phyloP scores from a whole-genome alignment of 2,888 invertebrate species.

The Drosophila peninsularis region DNA sequence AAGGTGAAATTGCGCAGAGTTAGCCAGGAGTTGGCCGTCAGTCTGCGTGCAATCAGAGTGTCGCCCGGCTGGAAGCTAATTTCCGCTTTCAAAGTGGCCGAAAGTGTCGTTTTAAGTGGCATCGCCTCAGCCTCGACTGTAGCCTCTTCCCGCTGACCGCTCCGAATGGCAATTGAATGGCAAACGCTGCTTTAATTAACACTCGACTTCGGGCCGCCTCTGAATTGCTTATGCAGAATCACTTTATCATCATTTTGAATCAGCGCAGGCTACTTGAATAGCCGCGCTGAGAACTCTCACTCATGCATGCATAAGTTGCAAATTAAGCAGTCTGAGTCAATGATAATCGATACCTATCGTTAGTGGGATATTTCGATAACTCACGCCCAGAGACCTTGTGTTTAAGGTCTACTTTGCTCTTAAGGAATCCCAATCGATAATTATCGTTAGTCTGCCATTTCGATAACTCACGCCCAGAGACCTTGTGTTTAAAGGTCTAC shows the following conservation, averaged over 20 bases:
- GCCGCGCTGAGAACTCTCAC: no score
- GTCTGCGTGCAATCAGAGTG: slow-evolving; percentile 46
- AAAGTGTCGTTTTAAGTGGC: slow-evolving; percentile 25
- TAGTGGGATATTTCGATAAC: neutral
- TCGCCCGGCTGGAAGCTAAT: slow-evolving; percentile 57
- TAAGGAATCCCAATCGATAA: neutral
- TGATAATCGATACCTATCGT: neutral
- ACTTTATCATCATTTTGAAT: neutral
- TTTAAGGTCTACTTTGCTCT: neutral
- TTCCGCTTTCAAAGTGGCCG: slow-evolving; percentile 58
- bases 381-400: neutral
- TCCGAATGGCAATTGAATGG: slow-evolving; percentile 54
- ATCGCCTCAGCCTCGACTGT: neutral
- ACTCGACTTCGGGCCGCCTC: slow-evolving; percentile 1
- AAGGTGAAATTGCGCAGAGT: neutral
- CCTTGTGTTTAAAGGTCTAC: neutral
- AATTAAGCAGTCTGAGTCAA: no score
- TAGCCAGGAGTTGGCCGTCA: neutral
- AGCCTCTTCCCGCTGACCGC: slow-evolving; percentile 2
- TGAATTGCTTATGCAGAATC: slow-evolving; percentile 1
- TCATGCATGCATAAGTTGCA: neutral
- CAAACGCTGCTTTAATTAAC: slow-evolving; percentile 40
- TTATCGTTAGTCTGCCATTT: neutral
- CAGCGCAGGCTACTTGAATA: no score
- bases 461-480: neutral